Percentiles rank a stretch among this genome's conserved stretches.
Conservation (phyloP, 2,888 invertebrate genomes). For the Sclerodermus sp. region DNA sequence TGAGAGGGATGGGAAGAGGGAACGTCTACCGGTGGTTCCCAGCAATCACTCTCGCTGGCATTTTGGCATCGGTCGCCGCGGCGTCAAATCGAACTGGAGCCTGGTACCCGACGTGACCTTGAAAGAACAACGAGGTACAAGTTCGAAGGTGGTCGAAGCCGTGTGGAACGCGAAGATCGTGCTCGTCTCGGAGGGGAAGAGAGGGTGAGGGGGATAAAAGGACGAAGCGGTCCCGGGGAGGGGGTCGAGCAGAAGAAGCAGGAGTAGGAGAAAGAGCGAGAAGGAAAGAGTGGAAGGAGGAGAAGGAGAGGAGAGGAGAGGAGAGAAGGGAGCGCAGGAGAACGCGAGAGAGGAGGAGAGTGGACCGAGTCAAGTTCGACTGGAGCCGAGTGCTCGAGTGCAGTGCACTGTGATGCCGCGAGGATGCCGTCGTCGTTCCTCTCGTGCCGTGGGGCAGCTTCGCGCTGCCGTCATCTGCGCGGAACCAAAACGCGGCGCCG, state of each 20-base stretch:
- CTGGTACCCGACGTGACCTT: not conserved
- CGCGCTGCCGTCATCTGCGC: no score
- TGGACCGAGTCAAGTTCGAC: constrained; percentile 21
- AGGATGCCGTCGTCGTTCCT: constrained; percentile 23
- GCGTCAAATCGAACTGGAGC: no score
- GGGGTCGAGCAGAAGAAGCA: constrained; percentile 21
- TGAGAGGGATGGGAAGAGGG: no score
- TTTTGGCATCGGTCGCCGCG: no score
- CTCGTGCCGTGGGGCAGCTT: constrained; percentile 4
- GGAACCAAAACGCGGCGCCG: no score
- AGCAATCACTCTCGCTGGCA: no score
- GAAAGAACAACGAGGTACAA: constrained; percentile 10
- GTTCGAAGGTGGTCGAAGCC: constrained; percentile 5
- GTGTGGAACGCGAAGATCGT: constrained; percentile 7
- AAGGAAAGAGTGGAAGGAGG: constrained; percentile 16
- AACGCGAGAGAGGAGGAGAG: constrained; percentile 9
- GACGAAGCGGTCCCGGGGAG: constrained; percentile 6
- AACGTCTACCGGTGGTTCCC: no score
- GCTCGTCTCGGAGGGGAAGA: constrained; percentile 10
- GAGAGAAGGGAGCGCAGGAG: constrained; percentile 7
- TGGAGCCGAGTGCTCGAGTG: constrained; percentile 22
- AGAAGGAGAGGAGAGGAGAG: constrained; percentile 8
- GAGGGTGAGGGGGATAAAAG: constrained; percentile 10
- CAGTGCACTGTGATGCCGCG: constrained; percentile 30
- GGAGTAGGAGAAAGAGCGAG: constrained; percentile 18